Base-by-base conservation (phyloP, 2,113 vertebrate genomes). In the Antigone vipio region DNA sequence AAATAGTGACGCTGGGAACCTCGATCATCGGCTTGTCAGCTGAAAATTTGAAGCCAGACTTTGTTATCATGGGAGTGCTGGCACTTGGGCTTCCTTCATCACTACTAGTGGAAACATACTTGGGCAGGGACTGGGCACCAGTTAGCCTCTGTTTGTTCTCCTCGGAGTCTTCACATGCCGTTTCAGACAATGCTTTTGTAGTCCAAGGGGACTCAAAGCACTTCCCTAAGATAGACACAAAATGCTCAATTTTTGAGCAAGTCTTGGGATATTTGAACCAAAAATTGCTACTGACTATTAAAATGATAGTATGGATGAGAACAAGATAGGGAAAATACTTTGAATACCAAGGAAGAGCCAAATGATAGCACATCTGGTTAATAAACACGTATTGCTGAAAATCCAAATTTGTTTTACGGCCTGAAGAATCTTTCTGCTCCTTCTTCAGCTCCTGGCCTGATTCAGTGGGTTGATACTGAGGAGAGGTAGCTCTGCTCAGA, bases 191-290 rank as follows among this genome's bases (percentile, higher is more conserved):
- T 0, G 99, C 99, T 97, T 99, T 99, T 24, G 99, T 99, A 35
- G 99, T 99, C 99, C 99, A 99, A 22, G 99, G 99, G 16, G 99
- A 99, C 95, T 99, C 99, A 59, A 99, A 99, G 95, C 99, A 99
- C 84, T 99, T 99, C 24, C 99, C 99, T 89, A 99, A 96, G 91
- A 99, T 99, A 35, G 99, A 99, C 58, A 99, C 99, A 96, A 99
- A 99, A 96, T 99, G 99, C 95, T 99, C 99, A 16, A 99, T 99
- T 98, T 99, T 99, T 74, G 99, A 99, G 95, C 99, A 99, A 2
- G 99, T 99, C 98, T 99, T 99, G 92, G 99, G 99, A 95, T 99
- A 99, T 92, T 99, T 99, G 98, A 99, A 99, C 99, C 99, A 99
- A 97, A 99, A 99, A 96, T 99, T 99, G 98, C 99, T 99, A 89